These are phyloP conservation scores for Metopolophium dirhodum DNA, from an alignment of 1,140 invertebrate species.

Conservation along the genomic window DNA sequence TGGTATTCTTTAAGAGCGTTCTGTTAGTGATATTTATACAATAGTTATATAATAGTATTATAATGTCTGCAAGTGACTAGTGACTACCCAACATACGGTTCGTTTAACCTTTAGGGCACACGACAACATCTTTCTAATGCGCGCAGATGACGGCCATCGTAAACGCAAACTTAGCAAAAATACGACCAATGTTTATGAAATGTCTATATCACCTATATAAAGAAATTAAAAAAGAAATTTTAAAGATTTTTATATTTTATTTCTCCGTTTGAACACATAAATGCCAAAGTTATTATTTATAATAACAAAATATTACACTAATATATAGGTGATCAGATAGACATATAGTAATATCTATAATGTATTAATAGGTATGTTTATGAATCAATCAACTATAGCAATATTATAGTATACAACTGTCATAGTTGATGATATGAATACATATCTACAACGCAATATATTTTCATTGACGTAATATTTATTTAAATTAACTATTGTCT, in stretches of 20 bases:
- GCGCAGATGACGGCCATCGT: background rate
- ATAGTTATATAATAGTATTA: background rate
- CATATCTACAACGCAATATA: background rate
- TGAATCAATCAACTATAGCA: background rate
- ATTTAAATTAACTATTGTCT: too few species aligned
- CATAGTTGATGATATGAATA: background rate
- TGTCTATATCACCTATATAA: background rate
- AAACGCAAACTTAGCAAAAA: background rate
- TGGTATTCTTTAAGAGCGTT: background rate
- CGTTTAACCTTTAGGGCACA: background rate
- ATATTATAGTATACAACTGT: background rate
- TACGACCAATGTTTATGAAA: background rate
- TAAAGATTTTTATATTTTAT: too few species aligned
- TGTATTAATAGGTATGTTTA: too few species aligned
- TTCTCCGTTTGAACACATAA: too few species aligned
- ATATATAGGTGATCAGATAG: too few species aligned
- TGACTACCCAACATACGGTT: constrained; percentile 10
- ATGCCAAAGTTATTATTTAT: too few species aligned
- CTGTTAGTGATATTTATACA: background rate
- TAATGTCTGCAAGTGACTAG: background rate
- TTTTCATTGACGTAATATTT: constrained; percentile 11
- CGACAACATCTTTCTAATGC: background rate
- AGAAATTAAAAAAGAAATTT: background rate
- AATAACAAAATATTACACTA: too few species aligned
- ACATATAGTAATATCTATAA: background rate